These are phyloP conservation scores for Campoplex capitator DNA, from an alignment of 2,888 invertebrate species.

Conservation along the genomic window DNA sequence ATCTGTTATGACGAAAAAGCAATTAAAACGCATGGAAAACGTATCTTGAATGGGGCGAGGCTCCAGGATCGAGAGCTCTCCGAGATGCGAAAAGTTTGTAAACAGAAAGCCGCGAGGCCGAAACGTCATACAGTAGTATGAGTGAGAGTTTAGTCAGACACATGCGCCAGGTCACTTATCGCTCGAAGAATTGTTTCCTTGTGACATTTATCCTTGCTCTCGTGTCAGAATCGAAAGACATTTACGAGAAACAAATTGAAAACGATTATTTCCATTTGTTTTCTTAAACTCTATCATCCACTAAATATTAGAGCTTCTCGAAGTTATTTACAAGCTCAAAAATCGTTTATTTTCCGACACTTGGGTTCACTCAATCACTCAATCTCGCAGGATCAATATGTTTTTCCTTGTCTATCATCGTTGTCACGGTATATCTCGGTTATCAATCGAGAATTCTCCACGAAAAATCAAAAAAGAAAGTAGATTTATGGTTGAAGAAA, in stretches of 20 bases:
- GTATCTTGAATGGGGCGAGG: conserved; percentile 50
- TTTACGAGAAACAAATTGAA: background rate
- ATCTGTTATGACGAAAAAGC: background rate
- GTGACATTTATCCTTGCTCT: background rate
- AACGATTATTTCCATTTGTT: background rate
- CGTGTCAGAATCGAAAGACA: background rate
- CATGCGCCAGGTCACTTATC: conserved; percentile 43
- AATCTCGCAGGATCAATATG: background rate
- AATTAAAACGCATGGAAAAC: background rate
- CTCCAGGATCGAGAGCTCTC: background rate
- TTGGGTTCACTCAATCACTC: conserved; percentile 17
- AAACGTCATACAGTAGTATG: conserved; percentile 43
- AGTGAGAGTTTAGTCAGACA: conserved; percentile 53
- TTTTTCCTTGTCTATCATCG: conserved; percentile 41
- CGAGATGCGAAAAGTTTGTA: conserved; percentile 61
- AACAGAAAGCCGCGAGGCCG: conserved; percentile 50
- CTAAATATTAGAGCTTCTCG: conserved; percentile 7
- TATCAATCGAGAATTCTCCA: background rate
- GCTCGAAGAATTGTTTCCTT: background rate
- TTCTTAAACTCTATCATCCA: background rate
- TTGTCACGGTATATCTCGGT: background rate
- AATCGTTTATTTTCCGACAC: background rate
- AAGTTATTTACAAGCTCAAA: background rate
- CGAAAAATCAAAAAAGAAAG: conserved; percentile 5
- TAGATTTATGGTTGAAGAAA: conserved; percentile 26